phyloP scores from a whole-genome alignment of 2,797 vertebrate species.

The Rhyacichthys aspro region DNA sequence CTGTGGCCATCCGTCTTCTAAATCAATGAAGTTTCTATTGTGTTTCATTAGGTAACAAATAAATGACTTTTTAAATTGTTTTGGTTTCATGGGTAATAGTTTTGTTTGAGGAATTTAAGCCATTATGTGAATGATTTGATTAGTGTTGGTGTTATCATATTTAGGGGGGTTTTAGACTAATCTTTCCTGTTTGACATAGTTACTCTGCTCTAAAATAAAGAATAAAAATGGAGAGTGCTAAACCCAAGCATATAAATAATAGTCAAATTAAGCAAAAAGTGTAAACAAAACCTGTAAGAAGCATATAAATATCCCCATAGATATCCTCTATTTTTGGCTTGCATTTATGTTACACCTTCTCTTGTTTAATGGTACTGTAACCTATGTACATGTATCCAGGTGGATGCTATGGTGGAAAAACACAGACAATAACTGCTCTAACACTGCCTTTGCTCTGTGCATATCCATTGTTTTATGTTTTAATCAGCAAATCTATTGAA shows the following conservation, averaged over 20 bases:
- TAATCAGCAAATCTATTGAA: background rate
- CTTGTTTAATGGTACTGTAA: constrained; percentile 7
- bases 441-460: constrained; percentile 54
- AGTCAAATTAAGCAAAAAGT: background rate
- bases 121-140: background rate
- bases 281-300: too few species aligned
- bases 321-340: too few species aligned
- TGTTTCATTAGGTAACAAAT: constrained; percentile 8
- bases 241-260: background rate
- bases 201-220: background rate
- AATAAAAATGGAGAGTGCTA: background rate
- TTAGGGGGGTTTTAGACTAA: too few species aligned
- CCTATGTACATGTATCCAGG: constrained; percentile 14
- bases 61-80: constrained; percentile 35
- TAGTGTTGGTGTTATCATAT: background rate
- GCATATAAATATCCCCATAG: too few species aligned
- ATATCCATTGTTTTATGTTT: background rate
- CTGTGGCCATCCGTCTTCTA: constrained; percentile 71
- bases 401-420: constrained; percentile 25
- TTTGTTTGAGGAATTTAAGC: background rate
- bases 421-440: constrained; percentile 36
- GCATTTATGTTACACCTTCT: background rate
- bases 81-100: constrained; percentile 10
- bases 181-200: too few species aligned
- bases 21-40: constrained; percentile 58